Conservation (phyloP, 2,797 vertebrate genomes). For the Acanthis flammea region DNA sequence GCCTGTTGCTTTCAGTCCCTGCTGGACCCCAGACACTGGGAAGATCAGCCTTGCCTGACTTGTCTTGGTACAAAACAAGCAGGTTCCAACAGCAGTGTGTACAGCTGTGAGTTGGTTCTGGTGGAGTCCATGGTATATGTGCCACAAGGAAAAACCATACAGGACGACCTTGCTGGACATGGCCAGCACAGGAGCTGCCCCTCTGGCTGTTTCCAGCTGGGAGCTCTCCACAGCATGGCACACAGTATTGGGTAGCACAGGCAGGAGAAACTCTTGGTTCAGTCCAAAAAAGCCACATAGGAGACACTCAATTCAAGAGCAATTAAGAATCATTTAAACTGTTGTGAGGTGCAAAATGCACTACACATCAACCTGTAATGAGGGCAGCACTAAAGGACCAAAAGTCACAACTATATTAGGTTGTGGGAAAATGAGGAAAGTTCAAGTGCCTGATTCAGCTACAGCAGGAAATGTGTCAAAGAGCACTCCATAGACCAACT, state of each 20-base stretch:
- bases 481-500: background rate
- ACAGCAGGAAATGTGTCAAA: background rate
- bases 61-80: background rate
- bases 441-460: background rate
- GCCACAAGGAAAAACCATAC: background rate
- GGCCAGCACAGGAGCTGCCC: background rate
- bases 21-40: background rate
- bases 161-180: background rate
- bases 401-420: background rate
- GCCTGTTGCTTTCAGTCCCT: background rate
- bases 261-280: background rate
- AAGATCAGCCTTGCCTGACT: background rate
- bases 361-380: background rate
- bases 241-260: background rate
- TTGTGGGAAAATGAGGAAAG: background rate
- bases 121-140: rapidly evolving
- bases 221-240: background rate
- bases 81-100: background rate
- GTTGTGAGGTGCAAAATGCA: background rate
- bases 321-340: background rate
- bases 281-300: background rate
- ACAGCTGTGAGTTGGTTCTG: background rate
- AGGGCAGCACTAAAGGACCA: background rate
- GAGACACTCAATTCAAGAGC: background rate
- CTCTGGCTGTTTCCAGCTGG: background rate